phyloP scores from a whole-genome alignment of 2,888 invertebrate genomes.

The Philopedon plagiatum region DNA sequence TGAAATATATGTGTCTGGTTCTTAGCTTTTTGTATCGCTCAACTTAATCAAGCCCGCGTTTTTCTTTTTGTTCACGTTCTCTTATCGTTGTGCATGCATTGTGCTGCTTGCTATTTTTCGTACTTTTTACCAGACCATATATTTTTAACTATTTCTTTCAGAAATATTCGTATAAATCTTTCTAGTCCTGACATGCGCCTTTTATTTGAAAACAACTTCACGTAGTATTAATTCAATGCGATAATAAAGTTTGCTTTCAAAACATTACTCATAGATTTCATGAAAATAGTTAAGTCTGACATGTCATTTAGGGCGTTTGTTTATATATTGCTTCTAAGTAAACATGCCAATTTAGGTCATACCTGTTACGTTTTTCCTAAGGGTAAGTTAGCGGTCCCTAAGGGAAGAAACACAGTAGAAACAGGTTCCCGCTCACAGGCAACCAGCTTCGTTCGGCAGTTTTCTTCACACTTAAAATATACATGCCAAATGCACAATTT shows the following conservation, averaged over 20 bases:
- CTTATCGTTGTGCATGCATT: conserved; percentile 20
- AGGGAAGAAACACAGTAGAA: too few species aligned
- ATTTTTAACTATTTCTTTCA: conserved; percentile 9
- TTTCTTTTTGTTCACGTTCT: conserved; percentile 21
- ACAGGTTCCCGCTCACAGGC: too few species aligned
- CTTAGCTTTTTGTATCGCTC: conserved; percentile 55
- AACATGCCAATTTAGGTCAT: conserved; percentile 39
- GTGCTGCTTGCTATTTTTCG: conserved; percentile 1
- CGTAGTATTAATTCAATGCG: background rate
- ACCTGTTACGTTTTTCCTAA: conserved; percentile 72
- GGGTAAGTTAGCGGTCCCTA: conserved; percentile 57
- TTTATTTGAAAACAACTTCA: background rate
- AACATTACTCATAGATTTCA: conserved; percentile 5
- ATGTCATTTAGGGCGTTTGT: conserved; percentile 28
- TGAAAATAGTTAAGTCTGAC: conserved; percentile 4
- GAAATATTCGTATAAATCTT: background rate
- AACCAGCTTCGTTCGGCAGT: too few species aligned
- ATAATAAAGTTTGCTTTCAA: background rate
- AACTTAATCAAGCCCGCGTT: conserved; percentile 45
- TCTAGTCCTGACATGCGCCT: conserved; percentile 19
- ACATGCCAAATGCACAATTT: too few species aligned
- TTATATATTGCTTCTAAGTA: conserved; percentile 28
- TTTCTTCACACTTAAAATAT: too few species aligned
- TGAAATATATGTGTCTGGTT: conserved; percentile 60
- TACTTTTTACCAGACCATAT: conserved; percentile 14